Conservation (phyloP, 2,888 invertebrate genomes). For the Lampropteryx suffumata region DNA sequence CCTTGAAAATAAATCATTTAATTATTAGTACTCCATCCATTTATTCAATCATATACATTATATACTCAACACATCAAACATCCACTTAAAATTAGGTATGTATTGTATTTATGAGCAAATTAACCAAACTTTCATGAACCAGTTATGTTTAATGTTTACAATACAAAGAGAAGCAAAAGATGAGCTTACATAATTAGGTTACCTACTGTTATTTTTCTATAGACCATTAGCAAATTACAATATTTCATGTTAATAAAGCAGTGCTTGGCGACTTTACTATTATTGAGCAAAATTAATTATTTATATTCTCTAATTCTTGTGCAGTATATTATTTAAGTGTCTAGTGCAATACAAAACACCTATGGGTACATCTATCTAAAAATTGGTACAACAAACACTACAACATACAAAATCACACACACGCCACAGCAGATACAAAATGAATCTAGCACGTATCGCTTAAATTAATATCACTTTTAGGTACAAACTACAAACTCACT, state of each 20-base stretch:
- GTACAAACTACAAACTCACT: slow-evolving; percentile 50
- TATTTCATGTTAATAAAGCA: slow-evolving; percentile 37
- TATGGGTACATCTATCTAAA: no score
- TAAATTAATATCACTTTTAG: slow-evolving; percentile 81
- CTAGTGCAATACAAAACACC: slow-evolving; percentile 48
- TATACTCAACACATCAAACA: slow-evolving; percentile 22
- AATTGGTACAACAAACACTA: slow-evolving; percentile 48
- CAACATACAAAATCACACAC: slow-evolving; percentile 34
- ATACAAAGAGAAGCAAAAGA: no score
- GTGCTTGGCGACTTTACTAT: slow-evolving; percentile 34
- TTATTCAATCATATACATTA: slow-evolving; percentile 34
- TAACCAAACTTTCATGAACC: slow-evolving; percentile 14
- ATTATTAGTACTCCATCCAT: slow-evolving; percentile 32
- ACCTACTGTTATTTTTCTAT: neutral
- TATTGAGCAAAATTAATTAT: slow-evolving; percentile 63
- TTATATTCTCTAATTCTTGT: slow-evolving; percentile 39
- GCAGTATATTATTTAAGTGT: slow-evolving; percentile 37
- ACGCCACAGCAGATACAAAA: slow-evolving; percentile 58
- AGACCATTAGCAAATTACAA: no score
- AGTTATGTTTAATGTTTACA: slow-evolving; percentile 2
- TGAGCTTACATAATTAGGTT: no score
- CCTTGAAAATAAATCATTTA: slow-evolving; percentile 14
- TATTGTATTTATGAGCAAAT: slow-evolving; percentile 24
- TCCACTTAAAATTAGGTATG: slow-evolving; percentile 14
- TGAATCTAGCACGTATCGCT: slow-evolving; percentile 71